Conservation (phyloP, 2,888 invertebrate species). For the Iselma pallidipennis region DNA sequence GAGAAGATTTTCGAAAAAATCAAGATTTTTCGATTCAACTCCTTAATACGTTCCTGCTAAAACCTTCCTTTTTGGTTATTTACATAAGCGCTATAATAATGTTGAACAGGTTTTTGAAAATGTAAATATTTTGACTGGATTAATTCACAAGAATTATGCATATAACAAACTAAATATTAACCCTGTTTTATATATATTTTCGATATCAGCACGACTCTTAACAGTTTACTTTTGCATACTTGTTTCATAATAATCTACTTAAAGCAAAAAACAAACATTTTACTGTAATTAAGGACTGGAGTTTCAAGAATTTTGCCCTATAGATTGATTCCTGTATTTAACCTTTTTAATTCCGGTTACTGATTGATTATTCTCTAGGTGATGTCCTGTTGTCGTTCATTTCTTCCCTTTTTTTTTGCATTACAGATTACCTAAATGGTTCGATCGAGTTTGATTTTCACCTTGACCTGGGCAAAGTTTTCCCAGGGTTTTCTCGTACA, state of each 20-base stretch:
- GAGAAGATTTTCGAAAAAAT: neutral
- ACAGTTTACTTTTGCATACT: neutral
- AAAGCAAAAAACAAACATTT: neutral
- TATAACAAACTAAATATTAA: conserved; percentile 14
- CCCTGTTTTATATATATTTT: conserved; percentile 4
- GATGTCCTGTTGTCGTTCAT: no score
- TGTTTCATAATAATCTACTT: no score
- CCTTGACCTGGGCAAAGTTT: no score
- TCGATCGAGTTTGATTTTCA: no score
- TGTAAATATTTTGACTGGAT: conserved; percentile 23
- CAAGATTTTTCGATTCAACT: neutral
- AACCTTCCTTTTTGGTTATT: conserved; percentile 2
- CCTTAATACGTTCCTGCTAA: neutral
- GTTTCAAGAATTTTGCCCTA: no score
- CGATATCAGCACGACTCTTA: neutral
- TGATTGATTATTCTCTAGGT: no score
- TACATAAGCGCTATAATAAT: conserved; percentile 11
- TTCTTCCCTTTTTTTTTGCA: no score
- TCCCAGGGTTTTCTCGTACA: no score
- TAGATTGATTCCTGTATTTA: no score
- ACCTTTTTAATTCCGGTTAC: no score
- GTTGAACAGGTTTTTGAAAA: conserved; percentile 7
- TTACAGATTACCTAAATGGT: no score
- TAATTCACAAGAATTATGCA: conserved; percentile 16
- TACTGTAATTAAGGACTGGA: no score